Percentiles rank a stretch among this genome's conserved stretches.
Conservation (phyloP, 2,888 invertebrate species). For the Noctua comes region DNA sequence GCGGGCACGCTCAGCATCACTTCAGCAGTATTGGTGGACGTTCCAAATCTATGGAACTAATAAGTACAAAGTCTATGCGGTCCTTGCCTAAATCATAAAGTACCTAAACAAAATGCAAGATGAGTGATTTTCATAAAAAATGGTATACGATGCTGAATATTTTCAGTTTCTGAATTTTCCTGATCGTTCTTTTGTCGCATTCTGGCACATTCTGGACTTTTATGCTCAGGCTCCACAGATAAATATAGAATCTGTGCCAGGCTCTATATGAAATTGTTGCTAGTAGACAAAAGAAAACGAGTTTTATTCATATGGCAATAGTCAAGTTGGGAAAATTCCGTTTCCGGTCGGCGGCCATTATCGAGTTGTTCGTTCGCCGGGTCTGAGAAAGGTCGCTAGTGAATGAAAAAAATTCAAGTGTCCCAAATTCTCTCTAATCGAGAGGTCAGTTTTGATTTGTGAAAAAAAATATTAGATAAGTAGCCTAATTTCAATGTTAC, state of each 20-base stretch:
- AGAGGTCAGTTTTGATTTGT: conserved; percentile 81
- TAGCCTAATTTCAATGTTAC: conserved; percentile 8
- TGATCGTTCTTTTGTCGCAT: background rate
- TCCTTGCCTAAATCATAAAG: background rate
- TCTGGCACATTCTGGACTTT: background rate
- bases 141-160: background rate
- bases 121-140: background rate
- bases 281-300: conserved; percentile 1
- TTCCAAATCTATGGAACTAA: too few relatives aligned
- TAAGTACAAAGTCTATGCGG: too few relatives aligned
- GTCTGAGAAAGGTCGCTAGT: conserved; percentile 84
- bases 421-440: conserved; percentile 87
- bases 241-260: too few relatives aligned
- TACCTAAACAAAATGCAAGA: background rate
- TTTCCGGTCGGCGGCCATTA: conserved; percentile 87
- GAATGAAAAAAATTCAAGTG: conserved; percentile 82
- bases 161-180: background rate
- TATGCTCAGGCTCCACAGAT: too few relatives aligned
- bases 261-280: conserved; percentile 12
- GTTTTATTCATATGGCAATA: conserved; percentile 25
- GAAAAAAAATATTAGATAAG: conserved; percentile 17
- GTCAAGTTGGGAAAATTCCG: conserved; percentile 63
- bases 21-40: too few relatives aligned
- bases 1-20: too few relatives aligned
- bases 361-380: conserved; percentile 92